phyloP scores from a whole-genome alignment of 1,140 invertebrate genomes.

The Dysdera silvatica region DNA sequence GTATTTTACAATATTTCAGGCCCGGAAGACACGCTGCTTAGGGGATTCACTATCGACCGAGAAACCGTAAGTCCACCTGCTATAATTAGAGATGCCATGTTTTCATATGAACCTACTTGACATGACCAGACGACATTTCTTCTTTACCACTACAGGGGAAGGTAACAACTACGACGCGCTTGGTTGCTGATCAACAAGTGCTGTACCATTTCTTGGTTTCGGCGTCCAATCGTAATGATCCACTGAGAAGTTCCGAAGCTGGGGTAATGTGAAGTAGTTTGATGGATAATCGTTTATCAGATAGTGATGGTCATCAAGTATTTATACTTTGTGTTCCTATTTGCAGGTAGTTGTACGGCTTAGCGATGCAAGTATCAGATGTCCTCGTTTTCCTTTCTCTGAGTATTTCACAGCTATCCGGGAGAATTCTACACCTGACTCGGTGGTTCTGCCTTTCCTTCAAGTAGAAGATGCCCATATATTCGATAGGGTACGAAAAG shows the following conservation, averaged over 20 bases:
- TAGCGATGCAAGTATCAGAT: constrained; percentile 31
- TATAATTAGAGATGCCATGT: too few relatives aligned
- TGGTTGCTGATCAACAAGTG: constrained; percentile 26
- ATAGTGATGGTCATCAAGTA: not conserved
- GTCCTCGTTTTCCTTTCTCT: constrained; percentile 37
- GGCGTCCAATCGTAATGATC: constrained; percentile 33
- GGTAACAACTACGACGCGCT: constrained; percentile 32
- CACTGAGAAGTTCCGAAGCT: constrained; percentile 29
- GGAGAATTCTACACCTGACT: constrained; percentile 35
- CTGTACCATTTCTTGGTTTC: constrained; percentile 35
- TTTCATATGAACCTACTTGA: not conserved
- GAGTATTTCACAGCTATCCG: constrained; percentile 36
- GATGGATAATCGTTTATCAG: not conserved
- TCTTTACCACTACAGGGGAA: constrained; percentile 20
- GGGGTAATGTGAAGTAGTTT: constrained; percentile 20
- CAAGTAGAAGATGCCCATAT: constrained; percentile 35
- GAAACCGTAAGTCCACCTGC: constrained; percentile 29
- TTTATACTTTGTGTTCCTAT: not conserved
- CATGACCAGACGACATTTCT: not conserved
- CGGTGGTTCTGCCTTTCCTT: constrained; percentile 33
- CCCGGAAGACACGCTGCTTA: constrained; percentile 19
- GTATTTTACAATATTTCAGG: constrained; percentile 36
- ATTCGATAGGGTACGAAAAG: constrained; percentile 30
- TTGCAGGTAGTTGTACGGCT: constrained; percentile 33
- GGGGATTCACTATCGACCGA: constrained; percentile 35